Conservation (phyloP, 2,888 invertebrate species). For the Rhamphomyia laevipes region DNA sequence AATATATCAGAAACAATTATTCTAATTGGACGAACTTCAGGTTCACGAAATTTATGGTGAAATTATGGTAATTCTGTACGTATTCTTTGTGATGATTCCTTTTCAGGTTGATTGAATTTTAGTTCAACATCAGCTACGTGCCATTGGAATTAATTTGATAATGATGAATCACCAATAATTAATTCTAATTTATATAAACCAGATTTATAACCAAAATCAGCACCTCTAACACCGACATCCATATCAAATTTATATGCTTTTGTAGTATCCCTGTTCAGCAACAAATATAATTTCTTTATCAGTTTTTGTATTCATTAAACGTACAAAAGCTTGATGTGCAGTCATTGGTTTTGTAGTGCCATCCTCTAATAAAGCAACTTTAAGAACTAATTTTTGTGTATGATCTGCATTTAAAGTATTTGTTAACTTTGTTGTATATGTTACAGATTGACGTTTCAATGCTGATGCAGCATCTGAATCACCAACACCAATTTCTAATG, state of each 20-base stretch:
- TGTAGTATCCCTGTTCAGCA: slow-evolving; percentile 70
- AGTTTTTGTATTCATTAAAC: slow-evolving; percentile 52
- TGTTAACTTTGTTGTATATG: slow-evolving; percentile 57
- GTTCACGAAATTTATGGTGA: slow-evolving; percentile 75
- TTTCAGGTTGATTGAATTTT: slow-evolving; percentile 47
- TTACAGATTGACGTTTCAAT: slow-evolving; percentile 61
- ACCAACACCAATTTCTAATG: slow-evolving; percentile 74
- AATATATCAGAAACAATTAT: slow-evolving; percentile 84
- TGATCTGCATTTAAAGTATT: slow-evolving; percentile 71
- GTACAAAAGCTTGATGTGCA: slow-evolving; percentile 80
- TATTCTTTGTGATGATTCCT: slow-evolving; percentile 20
- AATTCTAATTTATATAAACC: slow-evolving; percentile 73
- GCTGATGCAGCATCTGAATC: slow-evolving; percentile 84
- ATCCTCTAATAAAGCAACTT: slow-evolving; percentile 67
- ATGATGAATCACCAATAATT: slow-evolving; percentile 82
- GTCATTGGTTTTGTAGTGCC: slow-evolving; percentile 51
- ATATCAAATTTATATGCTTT: slow-evolving; percentile 83
- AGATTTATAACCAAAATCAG: slow-evolving; percentile 62
- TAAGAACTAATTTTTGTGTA: slow-evolving; percentile 76
- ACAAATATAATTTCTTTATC: slow-evolving; percentile 87
- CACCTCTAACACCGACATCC: slow-evolving; percentile 68
- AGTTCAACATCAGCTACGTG: slow-evolving; percentile 63
- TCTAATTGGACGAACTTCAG: slow-evolving; percentile 83
- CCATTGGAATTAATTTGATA: slow-evolving; percentile 87
- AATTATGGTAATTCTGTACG: slow-evolving; percentile 48